Evolutionary conservation across 2,113 vertebrate genomes (phyloP), one percentile per base, ranked within the genome.

Genomic region (Chamaea fasciata): DNA sequence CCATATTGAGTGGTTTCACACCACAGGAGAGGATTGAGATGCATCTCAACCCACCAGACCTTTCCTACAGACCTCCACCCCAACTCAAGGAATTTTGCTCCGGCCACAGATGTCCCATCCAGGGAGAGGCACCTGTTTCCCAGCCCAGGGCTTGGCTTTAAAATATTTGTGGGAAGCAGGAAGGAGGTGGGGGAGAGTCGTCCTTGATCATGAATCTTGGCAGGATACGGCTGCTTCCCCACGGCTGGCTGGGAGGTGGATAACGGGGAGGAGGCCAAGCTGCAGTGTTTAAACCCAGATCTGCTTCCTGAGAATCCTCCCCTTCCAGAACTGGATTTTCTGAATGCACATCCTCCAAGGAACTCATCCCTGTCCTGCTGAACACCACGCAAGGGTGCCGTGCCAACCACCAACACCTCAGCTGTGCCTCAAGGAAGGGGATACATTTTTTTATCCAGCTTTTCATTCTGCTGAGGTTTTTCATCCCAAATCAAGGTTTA

Each of bases 141-240:
- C 71, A 67, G 8, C 11, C 18, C 17, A 1, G 60, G 30, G 35
- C 23, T 21, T 30, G 83, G 68, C 47, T 78, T 71, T 78, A 60
- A 86, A 93, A 37, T 87, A 56, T 89, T 96, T 93, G 60, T 90
- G 52, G 13, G 42, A 90, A 63, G 79, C 69, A 96, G 80, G 75
- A 60, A 94, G 83, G 83, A 94, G 95, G 79, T 96, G 83, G 64
- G 35, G 56, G 79, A 92, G 83, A 96, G 79, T 88, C 14, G 6
- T 86, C 90, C 64, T 90, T 68, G 71, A 65, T 93, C 85, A 35
- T 94, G 90, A 90, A 96, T 95, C 94, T 53, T 90, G 90, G 92
- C 93, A 95, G 93, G 79, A 86, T 59, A 81, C 82, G 80, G 94
- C 92, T 96, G 93, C 85, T 90, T 93, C 92, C 70, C 67, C 8